Evolutionary conservation across 1,140 invertebrate genomes (phyloP).

Genomic region (Zaprionus camerounensis): DNA sequence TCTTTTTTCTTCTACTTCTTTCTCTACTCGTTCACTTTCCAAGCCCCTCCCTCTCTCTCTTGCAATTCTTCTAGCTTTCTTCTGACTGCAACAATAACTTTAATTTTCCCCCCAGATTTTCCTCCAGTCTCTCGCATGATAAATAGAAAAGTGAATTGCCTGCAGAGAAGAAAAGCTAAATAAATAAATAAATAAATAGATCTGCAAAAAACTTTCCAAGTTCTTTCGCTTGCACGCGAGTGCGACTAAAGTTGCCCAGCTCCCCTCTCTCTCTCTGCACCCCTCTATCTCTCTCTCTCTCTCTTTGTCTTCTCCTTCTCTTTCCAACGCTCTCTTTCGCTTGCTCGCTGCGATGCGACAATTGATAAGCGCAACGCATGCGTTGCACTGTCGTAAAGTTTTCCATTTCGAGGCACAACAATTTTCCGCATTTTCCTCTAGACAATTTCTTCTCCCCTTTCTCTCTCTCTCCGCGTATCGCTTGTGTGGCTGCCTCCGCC

Average conservation of each 20-base stretch:
- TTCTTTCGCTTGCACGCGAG: slow-evolving; percentile 30
- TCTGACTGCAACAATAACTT: slow-evolving; percentile 58
- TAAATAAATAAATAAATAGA: slow-evolving; percentile 30
- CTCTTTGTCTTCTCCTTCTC: slow-evolving; percentile 2
- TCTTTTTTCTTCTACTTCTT: neutral
- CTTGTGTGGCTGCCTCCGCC: slow-evolving; percentile 13
- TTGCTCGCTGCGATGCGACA: slow-evolving; percentile 50
- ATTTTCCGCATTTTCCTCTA: slow-evolving; percentile 68
- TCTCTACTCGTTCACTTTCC: neutral
- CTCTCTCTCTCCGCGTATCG: no score
- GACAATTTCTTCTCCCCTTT: neutral
- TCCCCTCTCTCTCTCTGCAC: neutral
- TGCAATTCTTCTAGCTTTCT: slow-evolving; percentile 49
- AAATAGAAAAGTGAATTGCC: slow-evolving; percentile 72
- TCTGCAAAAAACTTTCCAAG: slow-evolving; percentile 40
- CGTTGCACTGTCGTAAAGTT: slow-evolving; percentile 61
- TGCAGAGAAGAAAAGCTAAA: slow-evolving; percentile 42
- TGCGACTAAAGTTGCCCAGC: neutral
- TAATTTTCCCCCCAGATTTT: slow-evolving; percentile 38
- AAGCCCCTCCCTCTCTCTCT: neutral
- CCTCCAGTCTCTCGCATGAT: slow-evolving; percentile 53
- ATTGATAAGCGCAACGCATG: slow-evolving; percentile 63
- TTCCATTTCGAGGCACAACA: slow-evolving; percentile 71
- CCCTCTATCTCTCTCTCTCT: slow-evolving; percentile 10
- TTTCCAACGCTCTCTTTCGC: neutral